Percentiles rank a stretch among this genome's conserved stretches.
These are phyloP conservation scores for Saturnia japonica DNA, from an alignment of 2,888 invertebrate genomes.

Conservation along the genomic window DNA sequence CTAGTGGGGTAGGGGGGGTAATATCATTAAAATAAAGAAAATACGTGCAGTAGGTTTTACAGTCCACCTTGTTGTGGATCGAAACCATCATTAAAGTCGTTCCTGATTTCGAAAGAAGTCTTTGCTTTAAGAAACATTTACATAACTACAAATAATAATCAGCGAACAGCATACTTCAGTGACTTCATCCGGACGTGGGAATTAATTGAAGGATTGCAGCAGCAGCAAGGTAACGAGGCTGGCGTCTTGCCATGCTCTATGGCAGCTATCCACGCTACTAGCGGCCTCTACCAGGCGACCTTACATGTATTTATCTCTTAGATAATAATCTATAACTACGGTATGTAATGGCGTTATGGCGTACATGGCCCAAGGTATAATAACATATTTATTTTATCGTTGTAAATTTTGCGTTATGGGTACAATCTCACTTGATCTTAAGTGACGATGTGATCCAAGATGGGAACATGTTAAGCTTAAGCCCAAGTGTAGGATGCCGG, in stretches of 20 bases:
- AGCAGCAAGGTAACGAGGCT: not conserved
- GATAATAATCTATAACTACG: not conserved
- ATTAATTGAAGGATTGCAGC: slow-evolving; percentile 4
- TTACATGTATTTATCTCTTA: not conserved
- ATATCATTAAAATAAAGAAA: no score
- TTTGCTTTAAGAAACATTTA: not conserved
- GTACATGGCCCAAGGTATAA: not conserved
- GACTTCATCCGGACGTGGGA: not conserved
- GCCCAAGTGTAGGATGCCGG: no score
- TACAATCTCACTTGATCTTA: no score
- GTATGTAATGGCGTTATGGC: no score
- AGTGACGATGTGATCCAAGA: no score
- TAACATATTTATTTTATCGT: no score
- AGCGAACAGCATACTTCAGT: not conserved
- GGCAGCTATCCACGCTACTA: not conserved
- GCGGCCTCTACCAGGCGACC: not conserved
- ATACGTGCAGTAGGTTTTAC: no score
- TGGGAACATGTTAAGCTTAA: no score
- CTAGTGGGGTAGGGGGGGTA: no score
- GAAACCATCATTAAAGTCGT: not conserved
- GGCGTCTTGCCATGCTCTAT: not conserved
- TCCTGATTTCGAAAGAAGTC: not conserved
- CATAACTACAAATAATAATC: not conserved
- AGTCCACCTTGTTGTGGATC: not conserved
- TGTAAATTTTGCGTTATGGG: no score